Evolutionary conservation across 2,888 invertebrate genomes (phyloP).

Genomic region (Labia minor): DNA sequence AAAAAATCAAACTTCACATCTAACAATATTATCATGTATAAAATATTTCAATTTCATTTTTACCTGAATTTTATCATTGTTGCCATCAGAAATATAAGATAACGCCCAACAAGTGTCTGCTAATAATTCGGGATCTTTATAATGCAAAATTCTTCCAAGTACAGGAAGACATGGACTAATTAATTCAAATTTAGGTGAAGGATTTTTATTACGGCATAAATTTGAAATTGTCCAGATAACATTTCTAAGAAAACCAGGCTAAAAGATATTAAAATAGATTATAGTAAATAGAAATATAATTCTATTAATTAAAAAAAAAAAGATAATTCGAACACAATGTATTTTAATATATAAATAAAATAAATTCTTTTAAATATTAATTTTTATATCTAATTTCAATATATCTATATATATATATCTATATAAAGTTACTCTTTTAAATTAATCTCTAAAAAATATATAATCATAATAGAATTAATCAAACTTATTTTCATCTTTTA

Average conservation of each 20-base stretch:
- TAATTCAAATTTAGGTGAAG: constrained; percentile 67
- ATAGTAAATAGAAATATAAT: neutral
- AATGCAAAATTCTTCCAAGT: constrained; percentile 59
- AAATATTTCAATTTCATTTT: neutral
- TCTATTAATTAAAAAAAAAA: constrained; percentile 3
- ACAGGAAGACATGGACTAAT: constrained; percentile 65
- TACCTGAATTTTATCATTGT: constrained; percentile 75
- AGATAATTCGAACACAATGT: neutral
- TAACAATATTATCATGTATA: too few relatives aligned
- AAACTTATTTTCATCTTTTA: too few relatives aligned
- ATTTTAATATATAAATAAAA: too few relatives aligned
- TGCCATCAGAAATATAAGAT: constrained; percentile 86
- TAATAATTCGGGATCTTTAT: constrained; percentile 64
- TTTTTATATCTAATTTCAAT: neutral
- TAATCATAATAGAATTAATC: too few relatives aligned
- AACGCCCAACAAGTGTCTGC: constrained; percentile 92
- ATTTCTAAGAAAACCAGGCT: constrained; percentile 58
- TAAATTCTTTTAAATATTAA: too few relatives aligned
- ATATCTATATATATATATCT: neutral
- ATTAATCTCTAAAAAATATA: too few relatives aligned
- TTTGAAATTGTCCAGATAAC: constrained; percentile 91
- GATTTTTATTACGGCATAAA: constrained; percentile 88
- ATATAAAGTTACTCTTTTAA: neutral
- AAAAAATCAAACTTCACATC: too few relatives aligned
- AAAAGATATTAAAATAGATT: constrained; percentile 20